Evolutionary conservation across 2,113 vertebrate species (phyloP), one percentile per base, ranked within the genome.

Genomic region (Silurus meridionalis): DNA sequence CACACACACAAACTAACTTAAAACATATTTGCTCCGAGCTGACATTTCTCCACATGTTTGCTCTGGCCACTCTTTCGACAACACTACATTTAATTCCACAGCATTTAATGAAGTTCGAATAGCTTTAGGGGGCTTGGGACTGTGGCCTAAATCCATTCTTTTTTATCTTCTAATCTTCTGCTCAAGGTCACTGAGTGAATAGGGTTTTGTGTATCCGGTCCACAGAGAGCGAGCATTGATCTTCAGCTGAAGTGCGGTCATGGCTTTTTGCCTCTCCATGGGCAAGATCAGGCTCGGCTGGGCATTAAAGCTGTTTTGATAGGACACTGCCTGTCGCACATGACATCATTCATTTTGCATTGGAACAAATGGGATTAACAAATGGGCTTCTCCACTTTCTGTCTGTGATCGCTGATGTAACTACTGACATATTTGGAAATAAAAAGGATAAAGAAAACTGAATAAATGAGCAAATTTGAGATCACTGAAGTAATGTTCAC

Each of bases 111-210:
- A 77, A 67, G 75, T 77, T 78, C 58, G 57, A 79, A 63, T 85
- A 23, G 79, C 15, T 72, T 64, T 23, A 48, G 58, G 50, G 79
- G 37, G 60, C 53, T 86, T 83, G 28, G 67, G 67, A 37, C 71
- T 64, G 50, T 66, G 74, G 80, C 55, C 66, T 89, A 86, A 90
- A 78, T 89, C 85, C 83, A 11, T 86, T 80, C 57, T 66, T 88
- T 37, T 91, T 89, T 60, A 85, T 86, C 80, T 87, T 87, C 80
- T 89, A 90, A 91, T 89, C 84, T 90, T 55, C 78, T 71, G 83
- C 53, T 88, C 88, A 89, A 75, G 87, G 88, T 86, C 87, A 87
- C 55, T 69, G 53, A 79, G 74, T 83, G 77, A 87, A 89, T 86
- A 75, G 82, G 50, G 67, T 84, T 82, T 9, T 75, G 77, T 86